These are phyloP conservation scores for Charina bottae DNA, from an alignment of 2,113 vertebrate species.

Conservation along the genomic window DNA sequence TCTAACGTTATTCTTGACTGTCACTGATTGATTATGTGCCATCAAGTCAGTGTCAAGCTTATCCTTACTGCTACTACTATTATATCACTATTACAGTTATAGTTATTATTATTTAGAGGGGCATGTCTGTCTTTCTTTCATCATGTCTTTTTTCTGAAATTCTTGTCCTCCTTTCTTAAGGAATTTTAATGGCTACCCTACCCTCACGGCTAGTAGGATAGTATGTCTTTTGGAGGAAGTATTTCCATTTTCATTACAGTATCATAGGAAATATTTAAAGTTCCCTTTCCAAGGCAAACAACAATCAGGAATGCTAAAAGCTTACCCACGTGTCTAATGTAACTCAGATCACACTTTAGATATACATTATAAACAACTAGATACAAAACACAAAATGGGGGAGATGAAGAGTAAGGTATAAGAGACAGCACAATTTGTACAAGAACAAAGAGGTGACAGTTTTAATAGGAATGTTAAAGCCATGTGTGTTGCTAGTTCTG, in stretches of 20 bases:
- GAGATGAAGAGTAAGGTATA: not conserved
- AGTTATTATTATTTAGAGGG: no score
- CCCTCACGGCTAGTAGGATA: not conserved
- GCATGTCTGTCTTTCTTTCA: no score
- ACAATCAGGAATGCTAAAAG: not conserved
- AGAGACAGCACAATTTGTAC: not conserved
- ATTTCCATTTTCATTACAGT: not conserved
- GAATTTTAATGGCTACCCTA: no score
- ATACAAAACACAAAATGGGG: not conserved
- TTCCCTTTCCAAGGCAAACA: not conserved
- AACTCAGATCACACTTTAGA: not conserved
- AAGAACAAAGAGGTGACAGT: not conserved
- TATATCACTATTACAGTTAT: no score
- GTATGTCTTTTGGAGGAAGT: not conserved
- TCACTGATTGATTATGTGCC: no score
- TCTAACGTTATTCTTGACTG: no score
- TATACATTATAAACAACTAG: not conserved
- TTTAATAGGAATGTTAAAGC: not conserved
- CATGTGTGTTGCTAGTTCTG: not conserved
- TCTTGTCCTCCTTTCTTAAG: no score
- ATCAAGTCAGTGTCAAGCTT: no score
- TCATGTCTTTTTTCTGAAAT: no score
- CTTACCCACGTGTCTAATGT: not conserved
- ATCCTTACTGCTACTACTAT: no score
- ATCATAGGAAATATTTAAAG: not conserved